Base-by-base conservation (phyloP, 2,113 vertebrate species). In the Lepisosteus oculatus region DNA sequence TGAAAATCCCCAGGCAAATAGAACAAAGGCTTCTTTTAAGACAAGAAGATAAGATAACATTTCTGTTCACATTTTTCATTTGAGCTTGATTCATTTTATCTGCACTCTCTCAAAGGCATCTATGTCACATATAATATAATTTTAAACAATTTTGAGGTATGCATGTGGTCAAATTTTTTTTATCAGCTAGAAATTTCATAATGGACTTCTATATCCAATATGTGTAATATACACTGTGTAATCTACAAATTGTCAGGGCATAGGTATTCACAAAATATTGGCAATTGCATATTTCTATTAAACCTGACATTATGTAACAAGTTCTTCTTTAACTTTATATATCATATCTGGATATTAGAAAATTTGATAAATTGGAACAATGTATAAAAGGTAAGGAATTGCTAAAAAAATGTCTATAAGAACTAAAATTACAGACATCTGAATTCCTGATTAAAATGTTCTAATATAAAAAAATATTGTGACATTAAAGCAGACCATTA, bases 31-130 rank as follows among this genome's bases (percentile, higher is more conserved):
- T 63, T 17, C 12, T 57, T 68, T 55, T 44, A 44, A 13, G 44
- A 42, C 14, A 56, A 55, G 45, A 1, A 69, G 73, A 70, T 74
- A 74, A 70, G 67, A 68, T 69, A 74, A 43, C 11, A 8, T 43
- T 71, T 13, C 14, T 64, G n/a, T 29, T 55, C 57, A 55, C 13
- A 15, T 57, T 14, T 59, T 61, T n/a, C 61, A 74, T 44, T 17
- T 44, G n/a, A 65, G 41, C 12, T 43, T 14, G 47, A 42, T 61
- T 59, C 68, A 59, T 57, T 61, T 61, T 1, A n/a, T 70, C 68
- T 55, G 56, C 43, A 15, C 71, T 43, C 63, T 57, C 59, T 59
- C 8, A 65, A 9, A 6, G 43, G 9, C 61, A 13, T 4, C 45
- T 68, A 45, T n/a, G 29, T 12, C 14, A 57, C 47, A 8, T 41